These are phyloP conservation scores for Bombus soroeensis DNA, from an alignment of 1,140 invertebrate species.

Conservation along the genomic window DNA sequence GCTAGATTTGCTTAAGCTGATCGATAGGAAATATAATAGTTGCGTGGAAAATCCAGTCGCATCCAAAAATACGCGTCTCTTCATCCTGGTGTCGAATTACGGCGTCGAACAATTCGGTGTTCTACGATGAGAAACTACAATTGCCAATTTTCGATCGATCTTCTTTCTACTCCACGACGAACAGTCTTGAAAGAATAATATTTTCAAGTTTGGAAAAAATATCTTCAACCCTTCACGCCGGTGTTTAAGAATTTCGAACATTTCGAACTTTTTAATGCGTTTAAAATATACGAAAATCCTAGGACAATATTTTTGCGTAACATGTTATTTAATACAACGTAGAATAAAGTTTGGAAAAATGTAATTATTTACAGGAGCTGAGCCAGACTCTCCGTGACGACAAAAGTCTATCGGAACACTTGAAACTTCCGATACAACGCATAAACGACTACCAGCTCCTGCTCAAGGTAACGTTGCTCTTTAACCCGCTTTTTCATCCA, in stretches of 20 bases:
- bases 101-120: conserved; percentile 32
- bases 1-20: not conserved
- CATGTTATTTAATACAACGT: not conserved
- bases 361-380: conserved; percentile 86
- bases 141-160: not conserved
- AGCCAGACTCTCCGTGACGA: conserved; percentile 94
- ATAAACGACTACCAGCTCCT: conserved; percentile 98
- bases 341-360: not conserved
- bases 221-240: too few relatives aligned
- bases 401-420: conserved; percentile 93
- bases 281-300: too few relatives aligned
- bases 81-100: conserved; percentile 69
- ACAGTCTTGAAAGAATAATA: not conserved
- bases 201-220: too few relatives aligned
- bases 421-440: conserved; percentile 96
- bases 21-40: conserved; percentile 14
- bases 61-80: conserved; percentile 71
- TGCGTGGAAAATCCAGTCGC: conserved; percentile 58
- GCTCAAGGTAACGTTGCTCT: conserved; percentile 89
- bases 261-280: too few relatives aligned
- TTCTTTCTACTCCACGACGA: not conserved
- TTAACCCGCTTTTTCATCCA: not conserved
- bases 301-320: not conserved
- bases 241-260: too few relatives aligned
- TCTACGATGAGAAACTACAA: not conserved